phyloP scores from a whole-genome alignment of 2,888 invertebrate species.

The Dryobotodes eremita region DNA sequence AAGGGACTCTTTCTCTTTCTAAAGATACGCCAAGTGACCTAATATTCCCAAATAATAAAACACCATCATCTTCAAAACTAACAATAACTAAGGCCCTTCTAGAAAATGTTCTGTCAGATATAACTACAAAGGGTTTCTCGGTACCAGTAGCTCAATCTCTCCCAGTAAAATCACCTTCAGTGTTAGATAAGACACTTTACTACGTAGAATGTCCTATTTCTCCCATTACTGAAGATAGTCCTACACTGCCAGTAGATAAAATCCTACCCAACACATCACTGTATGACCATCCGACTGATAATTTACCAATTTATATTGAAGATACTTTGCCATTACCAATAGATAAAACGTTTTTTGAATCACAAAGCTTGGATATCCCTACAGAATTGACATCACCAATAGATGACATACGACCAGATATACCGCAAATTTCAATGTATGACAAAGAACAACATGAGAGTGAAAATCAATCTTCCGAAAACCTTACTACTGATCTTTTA shows the following conservation, averaged over 20 bases:
- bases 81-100: constrained; percentile 12
- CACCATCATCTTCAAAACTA: background rate
- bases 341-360: rapidly evolving
- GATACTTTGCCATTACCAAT: background rate
- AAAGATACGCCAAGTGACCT: background rate
- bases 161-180: too few species aligned
- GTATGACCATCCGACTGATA: background rate
- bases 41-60: background rate
- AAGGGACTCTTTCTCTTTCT: background rate
- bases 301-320: background rate
- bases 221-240: background rate
- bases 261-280: background rate
- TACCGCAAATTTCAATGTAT: background rate
- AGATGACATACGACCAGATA: background rate
- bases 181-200: background rate
- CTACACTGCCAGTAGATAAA: background rate
- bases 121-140: background rate
- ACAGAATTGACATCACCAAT: background rate
- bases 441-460: background rate
- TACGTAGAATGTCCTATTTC: background rate
- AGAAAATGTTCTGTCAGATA: constrained; percentile 10
- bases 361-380: too few species aligned
- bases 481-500: background rate
- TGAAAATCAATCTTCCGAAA: background rate
- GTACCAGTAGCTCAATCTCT: background rate